Percentiles rank a stretch among this genome's conserved stretches.
Conservation (phyloP, 2,113 vertebrate genomes). For the Ranitomeya imitator region DNA sequence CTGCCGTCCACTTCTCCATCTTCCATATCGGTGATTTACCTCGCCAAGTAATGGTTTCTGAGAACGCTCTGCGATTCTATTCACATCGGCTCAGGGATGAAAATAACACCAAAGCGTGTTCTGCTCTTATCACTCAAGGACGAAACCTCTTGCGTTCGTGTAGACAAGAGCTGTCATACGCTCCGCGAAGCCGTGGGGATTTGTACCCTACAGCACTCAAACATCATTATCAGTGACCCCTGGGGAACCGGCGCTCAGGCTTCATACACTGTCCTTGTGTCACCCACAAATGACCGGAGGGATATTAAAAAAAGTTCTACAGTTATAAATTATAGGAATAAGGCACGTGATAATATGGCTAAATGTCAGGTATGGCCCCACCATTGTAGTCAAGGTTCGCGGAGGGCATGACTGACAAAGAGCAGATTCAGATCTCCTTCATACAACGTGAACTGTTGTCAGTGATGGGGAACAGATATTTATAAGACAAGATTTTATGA, state of each 20-base stretch:
- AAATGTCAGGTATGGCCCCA: not conserved
- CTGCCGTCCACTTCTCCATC: not conserved
- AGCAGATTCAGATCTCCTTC: not conserved
- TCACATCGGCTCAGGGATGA: not conserved
- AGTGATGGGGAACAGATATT: not conserved
- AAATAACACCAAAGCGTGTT: not conserved
- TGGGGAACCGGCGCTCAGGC: not conserved
- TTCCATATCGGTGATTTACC: conserved; percentile 8
- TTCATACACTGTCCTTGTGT: not conserved
- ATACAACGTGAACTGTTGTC: not conserved
- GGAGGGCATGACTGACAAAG: not conserved
- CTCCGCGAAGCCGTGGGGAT: not conserved
- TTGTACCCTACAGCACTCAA: not conserved
- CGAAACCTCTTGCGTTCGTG: not conserved
- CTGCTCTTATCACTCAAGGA: conserved; percentile 29
- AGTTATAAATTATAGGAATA: not conserved
- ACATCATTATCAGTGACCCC: not conserved
- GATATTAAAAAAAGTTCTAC: not conserved
- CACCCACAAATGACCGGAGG: not conserved
- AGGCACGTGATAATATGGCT: not conserved
- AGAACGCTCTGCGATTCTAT: not conserved
- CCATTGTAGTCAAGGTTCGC: not conserved
- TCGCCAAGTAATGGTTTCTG: conserved; percentile 9
- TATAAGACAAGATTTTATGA: no score
- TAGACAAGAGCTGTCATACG: not conserved